These are phyloP conservation scores for Acanthochromis polyacanthus DNA, from an alignment of 2,113 vertebrate genomes.

Conservation along the genomic window DNA sequence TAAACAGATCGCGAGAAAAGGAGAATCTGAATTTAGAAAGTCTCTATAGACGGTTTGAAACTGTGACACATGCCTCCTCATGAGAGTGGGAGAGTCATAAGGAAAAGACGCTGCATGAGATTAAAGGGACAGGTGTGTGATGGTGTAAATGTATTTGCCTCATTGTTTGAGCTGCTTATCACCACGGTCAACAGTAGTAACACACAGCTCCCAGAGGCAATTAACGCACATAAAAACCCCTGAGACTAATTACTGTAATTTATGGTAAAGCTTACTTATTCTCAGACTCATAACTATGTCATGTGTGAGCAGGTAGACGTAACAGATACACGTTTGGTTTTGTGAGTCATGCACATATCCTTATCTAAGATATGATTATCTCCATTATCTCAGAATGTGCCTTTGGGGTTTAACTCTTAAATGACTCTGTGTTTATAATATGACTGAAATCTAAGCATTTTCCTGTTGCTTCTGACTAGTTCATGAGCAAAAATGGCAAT, in stretches of 20 bases:
- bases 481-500: no score
- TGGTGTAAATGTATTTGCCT: no score
- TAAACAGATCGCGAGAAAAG: neutral
- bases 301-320: neutral
- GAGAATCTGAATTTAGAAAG: neutral
- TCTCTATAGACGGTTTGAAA: neutral
- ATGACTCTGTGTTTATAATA: no score
- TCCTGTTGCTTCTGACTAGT: no score
- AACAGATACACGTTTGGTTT: neutral
- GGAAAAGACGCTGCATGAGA: neutral
- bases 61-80: neutral
- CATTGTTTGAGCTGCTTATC: neutral
- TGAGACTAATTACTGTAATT: neutral
- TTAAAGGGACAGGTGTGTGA: neutral
- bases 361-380: neutral
- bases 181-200: neutral
- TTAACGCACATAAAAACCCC: no score
- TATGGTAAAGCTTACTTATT: neutral
- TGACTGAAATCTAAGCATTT: no score
- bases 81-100: neutral
- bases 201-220: no score
- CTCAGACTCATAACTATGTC: neutral
- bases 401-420: no score
- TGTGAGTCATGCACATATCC: neutral
- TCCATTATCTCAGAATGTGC: no score